Base-by-base conservation (phyloP, 2,113 vertebrate species). In the Tupaia chinensis region DNA sequence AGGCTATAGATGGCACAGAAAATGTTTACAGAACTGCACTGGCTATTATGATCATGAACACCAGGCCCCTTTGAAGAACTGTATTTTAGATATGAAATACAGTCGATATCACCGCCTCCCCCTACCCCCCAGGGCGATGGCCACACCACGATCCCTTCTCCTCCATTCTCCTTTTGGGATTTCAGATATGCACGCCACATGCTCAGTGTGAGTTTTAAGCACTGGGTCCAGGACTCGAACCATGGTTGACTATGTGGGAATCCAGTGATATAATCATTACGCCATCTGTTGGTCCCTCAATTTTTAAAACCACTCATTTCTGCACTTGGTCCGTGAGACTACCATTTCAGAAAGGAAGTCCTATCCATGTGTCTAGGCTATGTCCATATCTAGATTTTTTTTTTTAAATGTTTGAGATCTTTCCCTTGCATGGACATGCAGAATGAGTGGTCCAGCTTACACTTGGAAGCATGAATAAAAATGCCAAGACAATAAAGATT, bases 401-500 rank as follows among this genome's bases (percentile, higher is more conserved):
- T 97, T 92, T 56, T 63, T 29, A 89, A 29, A 32, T 11, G 1
- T 72, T 66, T 80, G 81, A 72, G 53, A 53, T 53, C 66, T 87
- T 94, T 83, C 32, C 61, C 78, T 91, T 72, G 81, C 76, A 90
- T 80, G 77, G 87, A 91, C n/a, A 70, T 76, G 14, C n/a, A 93
- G 44, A n/a, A 10, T 17, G 29, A 44, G 34, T 23, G 12, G 65
- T 53, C 68, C 7, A 53, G 76, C 77, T 70, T 74, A 70, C 27
- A 23, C 44, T 87, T 58, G 5, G 68, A 89, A 65, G 20, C 73
- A 82, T 54, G 79, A 80, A 80, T 56, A 72, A 87, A 90, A 90
- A 96, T 93, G 65, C 61, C 73, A 93, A 72, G 68, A 70, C 78
- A 80, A 94, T 88, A 54, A 73, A 77, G 73, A 88, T 77, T 72